Evolutionary conservation across 2,113 vertebrate genomes (phyloP).

Genomic region (Syngnathus typhle): DNA sequence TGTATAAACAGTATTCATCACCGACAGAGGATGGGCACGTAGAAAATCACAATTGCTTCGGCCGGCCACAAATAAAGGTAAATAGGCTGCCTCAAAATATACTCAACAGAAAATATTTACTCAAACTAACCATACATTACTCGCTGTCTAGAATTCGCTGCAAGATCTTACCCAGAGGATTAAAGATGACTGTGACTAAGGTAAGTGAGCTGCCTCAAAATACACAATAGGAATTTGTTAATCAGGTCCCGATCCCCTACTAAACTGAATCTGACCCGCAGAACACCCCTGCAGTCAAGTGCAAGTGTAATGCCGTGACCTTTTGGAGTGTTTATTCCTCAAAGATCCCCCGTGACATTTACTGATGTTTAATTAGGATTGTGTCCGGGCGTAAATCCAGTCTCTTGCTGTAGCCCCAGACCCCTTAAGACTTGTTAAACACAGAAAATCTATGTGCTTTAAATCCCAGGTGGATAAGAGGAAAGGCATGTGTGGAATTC

Average conservation of each 20-base stretch:
- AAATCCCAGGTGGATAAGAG: slow-evolving; percentile 1
- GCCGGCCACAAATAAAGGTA: too few relatives aligned
- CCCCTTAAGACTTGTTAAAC: not conserved
- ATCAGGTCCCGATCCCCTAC: too few relatives aligned
- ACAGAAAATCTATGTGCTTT: not conserved
- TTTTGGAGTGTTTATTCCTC: too few relatives aligned
- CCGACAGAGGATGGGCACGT: too few relatives aligned
- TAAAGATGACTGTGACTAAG: not conserved
- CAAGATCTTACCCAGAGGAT: not conserved
- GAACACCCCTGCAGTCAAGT: not conserved
- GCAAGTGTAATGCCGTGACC: not conserved
- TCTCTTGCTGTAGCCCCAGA: not conserved
- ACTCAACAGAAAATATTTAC: too few relatives aligned
- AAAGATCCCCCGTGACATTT: not conserved
- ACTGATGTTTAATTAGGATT: not conserved
- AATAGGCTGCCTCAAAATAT: too few relatives aligned
- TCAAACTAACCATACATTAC: not conserved
- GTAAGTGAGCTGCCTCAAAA: not conserved
- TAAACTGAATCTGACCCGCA: too few relatives aligned
- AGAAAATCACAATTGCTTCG: too few relatives aligned
- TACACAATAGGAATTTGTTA: not conserved
- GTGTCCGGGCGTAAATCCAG: not conserved
- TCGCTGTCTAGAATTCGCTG: not conserved
- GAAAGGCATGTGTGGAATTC: slow-evolving; percentile 18
- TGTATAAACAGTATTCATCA: too few relatives aligned